Percentiles rank a stretch among this genome's conserved stretches.
Evolutionary conservation across 1,140 invertebrate species (phyloP).

Genomic region (Lordiphosa stackelbergi): DNA sequence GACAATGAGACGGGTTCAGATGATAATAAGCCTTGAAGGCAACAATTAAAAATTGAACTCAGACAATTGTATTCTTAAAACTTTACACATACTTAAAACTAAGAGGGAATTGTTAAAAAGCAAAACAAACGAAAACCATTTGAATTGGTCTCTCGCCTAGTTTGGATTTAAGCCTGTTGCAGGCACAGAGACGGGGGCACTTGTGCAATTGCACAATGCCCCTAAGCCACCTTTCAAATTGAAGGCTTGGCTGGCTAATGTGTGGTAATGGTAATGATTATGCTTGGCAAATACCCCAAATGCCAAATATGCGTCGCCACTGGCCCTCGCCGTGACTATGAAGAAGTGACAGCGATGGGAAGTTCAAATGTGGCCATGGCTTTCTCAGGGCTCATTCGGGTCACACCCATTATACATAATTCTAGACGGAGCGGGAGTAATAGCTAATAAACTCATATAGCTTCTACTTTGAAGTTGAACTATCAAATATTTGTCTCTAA

Average conservation of each 20-base stretch:
- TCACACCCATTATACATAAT: slow-evolving; percentile 26
- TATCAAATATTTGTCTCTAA: slow-evolving; percentile 42
- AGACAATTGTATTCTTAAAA: no score
- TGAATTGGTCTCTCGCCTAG: slow-evolving; percentile 27
- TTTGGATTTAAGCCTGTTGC: slow-evolving; percentile 38
- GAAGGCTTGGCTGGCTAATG: slow-evolving; percentile 61
- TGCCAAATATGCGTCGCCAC: slow-evolving; percentile 35
- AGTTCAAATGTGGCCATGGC: slow-evolving; percentile 35
- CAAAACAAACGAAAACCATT: slow-evolving; percentile 54
- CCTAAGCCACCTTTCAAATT: slow-evolving; percentile 66
- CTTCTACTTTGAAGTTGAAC: slow-evolving; percentile 9
- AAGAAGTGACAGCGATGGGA: slow-evolving; percentile 34
- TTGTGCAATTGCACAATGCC: slow-evolving; percentile 58
- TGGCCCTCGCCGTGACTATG: slow-evolving; percentile 13
- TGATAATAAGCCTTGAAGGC: neutral
- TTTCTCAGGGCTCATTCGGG: slow-evolving; percentile 35
- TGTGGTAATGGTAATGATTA: slow-evolving; percentile 73
- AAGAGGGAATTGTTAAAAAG: no score
- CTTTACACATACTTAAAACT: no score
- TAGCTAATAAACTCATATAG: slow-evolving; percentile 3
- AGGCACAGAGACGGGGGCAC: slow-evolving; percentile 21
- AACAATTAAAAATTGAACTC: neutral
- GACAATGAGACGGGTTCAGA: no score
- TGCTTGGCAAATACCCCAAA: slow-evolving; percentile 58
- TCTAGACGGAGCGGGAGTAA: slow-evolving; percentile 7